phyloP scores from a whole-genome alignment of 2,797 vertebrate genomes.

The Diplodus sargus region DNA sequence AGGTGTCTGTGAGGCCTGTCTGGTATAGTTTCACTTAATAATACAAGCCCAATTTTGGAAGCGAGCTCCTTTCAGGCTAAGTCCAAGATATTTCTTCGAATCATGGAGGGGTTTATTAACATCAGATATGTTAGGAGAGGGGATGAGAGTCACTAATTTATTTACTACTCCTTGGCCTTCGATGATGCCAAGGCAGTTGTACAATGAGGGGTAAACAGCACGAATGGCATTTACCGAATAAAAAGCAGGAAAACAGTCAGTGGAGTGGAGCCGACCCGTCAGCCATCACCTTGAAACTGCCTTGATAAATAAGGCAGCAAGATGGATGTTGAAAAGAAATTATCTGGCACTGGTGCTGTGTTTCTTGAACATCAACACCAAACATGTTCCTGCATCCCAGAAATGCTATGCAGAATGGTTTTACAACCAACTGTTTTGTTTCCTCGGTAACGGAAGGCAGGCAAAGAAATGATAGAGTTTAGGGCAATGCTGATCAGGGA shows the following conservation, averaged over 20 bases:
- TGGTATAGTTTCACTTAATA: constrained; percentile 9
- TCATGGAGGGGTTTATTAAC: constrained; percentile 10
- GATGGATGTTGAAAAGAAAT: constrained; percentile 38
- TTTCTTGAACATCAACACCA: constrained; percentile 28
- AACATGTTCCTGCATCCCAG: constrained; percentile 13
- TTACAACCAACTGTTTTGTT: constrained; percentile 32
- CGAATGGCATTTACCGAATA: background rate
- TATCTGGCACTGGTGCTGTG: constrained; percentile 5
- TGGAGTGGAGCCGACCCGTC: constrained; percentile 15
- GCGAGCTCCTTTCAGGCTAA: background rate
- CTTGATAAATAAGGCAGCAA: constrained; percentile 46
- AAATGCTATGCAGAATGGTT: background rate
- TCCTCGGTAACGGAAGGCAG: constrained; percentile 18
- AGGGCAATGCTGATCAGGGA: background rate
- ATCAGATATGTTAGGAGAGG: constrained; percentile 21
- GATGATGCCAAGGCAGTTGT: constrained; percentile 17
- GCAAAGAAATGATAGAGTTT: constrained; percentile 16
- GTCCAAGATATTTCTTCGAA: constrained; percentile 20
- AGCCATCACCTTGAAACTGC: constrained; percentile 26
- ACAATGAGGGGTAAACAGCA: background rate
- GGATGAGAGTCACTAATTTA: constrained; percentile 21
- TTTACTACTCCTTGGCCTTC: constrained; percentile 7
- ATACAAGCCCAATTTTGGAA: constrained; percentile 12
- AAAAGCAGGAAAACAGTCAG: constrained; percentile 18
- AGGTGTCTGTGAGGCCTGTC: background rate